Evolutionary conservation across 1,140 invertebrate genomes (phyloP).

Genomic region (Limonius californicus): DNA sequence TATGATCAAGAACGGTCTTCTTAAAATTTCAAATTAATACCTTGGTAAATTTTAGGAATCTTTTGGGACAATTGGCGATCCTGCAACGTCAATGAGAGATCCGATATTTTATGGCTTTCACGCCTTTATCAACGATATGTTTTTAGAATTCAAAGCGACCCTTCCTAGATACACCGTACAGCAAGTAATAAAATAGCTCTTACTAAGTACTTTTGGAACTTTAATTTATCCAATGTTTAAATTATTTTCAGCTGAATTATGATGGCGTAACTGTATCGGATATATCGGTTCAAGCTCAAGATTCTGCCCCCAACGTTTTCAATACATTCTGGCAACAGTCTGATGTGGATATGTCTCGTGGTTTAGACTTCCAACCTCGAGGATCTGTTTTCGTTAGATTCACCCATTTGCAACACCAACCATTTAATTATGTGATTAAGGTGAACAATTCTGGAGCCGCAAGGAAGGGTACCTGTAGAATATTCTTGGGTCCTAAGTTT

Average conservation of each 20-base stretch:
- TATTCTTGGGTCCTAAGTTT: slow-evolving; percentile 56
- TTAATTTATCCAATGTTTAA: not conserved
- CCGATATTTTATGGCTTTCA: slow-evolving; percentile 75
- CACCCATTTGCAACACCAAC: too few species aligned
- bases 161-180: slow-evolving; percentile 42
- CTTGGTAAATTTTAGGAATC: slow-evolving; percentile 50
- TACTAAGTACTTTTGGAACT: not conserved
- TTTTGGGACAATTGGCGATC: slow-evolving; percentile 60
- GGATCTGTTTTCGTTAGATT: too few species aligned
- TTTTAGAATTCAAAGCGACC: slow-evolving; percentile 46
- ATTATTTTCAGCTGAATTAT: slow-evolving; percentile 32
- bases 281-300: too few species aligned
- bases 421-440: too few species aligned
- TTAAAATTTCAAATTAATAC: not conserved
- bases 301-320: too few species aligned
- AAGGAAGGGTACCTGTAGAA: slow-evolving; percentile 53
- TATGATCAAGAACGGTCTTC: slow-evolving; percentile 41
- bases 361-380: too few species aligned
- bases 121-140: slow-evolving; percentile 62
- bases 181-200: slow-evolving; percentile 43
- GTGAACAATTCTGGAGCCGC: slow-evolving; percentile 44
- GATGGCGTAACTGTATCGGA: slow-evolving; percentile 36
- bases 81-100: slow-evolving; percentile 49
- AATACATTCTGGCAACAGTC: too few species aligned
- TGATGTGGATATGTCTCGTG: too few species aligned